Evolutionary conservation across 2,797 vertebrate species (phyloP).

Genomic region (Neoniphon sammara): DNA sequence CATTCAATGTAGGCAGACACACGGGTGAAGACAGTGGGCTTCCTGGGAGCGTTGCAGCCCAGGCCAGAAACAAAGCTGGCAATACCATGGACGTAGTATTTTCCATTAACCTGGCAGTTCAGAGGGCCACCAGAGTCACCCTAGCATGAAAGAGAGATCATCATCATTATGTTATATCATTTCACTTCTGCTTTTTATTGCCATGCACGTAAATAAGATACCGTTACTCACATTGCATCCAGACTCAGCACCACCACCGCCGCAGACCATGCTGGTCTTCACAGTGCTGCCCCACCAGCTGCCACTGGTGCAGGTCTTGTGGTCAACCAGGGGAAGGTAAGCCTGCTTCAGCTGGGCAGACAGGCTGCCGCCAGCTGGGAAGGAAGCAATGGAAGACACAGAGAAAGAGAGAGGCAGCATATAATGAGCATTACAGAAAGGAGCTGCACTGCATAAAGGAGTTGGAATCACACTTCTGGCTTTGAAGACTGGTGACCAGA

Average conservation of each 20-base stretch:
- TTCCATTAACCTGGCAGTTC: conserved; percentile 74
- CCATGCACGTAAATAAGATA: not conserved
- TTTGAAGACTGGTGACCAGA: not conserved
- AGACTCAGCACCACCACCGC: conserved; percentile 78
- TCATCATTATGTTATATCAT: not conserved
- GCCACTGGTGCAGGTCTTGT: conserved; percentile 77
- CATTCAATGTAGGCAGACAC: conserved; percentile 82
- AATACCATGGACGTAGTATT: conserved; percentile 78
- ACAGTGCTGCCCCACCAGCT: conserved; percentile 86
- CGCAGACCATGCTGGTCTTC: conserved; percentile 86
- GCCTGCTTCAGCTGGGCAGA: conserved; percentile 84
- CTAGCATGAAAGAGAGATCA: conserved; percentile 48
- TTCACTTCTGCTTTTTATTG: not conserved
- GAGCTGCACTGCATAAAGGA: not conserved
- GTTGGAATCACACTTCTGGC: not conserved
- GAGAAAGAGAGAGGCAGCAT: not conserved
- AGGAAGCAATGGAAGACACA: not conserved
- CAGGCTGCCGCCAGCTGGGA: conserved; percentile 82
- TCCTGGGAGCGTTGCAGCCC: conserved; percentile 76
- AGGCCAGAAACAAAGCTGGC: conserved; percentile 82
- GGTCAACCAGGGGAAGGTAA: conserved; percentile 81
- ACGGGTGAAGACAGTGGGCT: conserved; percentile 84
- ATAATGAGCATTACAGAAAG: not conserved
- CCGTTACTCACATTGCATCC: conserved; percentile 85
- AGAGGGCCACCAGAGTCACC: conserved; percentile 85